phyloP scores from a whole-genome alignment of 1,140 invertebrate species.

The Panagrolaimus sp. region DNA sequence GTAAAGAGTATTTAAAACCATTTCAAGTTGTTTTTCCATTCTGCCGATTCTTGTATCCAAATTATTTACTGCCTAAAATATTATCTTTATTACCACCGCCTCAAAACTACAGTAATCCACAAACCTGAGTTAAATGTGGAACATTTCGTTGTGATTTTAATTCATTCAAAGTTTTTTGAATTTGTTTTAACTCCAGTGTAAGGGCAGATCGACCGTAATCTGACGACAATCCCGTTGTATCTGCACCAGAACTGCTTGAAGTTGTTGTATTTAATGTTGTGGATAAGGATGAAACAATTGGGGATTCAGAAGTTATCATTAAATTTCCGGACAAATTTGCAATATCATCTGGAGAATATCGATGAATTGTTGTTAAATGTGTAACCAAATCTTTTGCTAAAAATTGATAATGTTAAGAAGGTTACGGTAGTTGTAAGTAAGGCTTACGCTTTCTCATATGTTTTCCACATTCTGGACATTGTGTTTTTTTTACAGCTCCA shows the following conservation, averaged over 20 bases:
- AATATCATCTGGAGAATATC: constrained; percentile 36
- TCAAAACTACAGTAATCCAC: neutral
- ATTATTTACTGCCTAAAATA: constrained; percentile 39
- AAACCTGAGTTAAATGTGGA: neutral
- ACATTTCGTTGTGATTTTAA: neutral
- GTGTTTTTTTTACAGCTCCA: constrained; percentile 25
- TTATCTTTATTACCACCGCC: no score
- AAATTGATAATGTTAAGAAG: constrained; percentile 23
- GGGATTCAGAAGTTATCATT: constrained; percentile 8
- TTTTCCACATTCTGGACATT: constrained; percentile 56
- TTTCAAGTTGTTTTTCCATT: constrained; percentile 58
- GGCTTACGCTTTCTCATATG: constrained; percentile 51
- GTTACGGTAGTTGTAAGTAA: neutral
- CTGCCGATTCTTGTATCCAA: constrained; percentile 47
- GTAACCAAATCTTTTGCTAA: constrained; percentile 49
- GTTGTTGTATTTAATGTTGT: neutral
- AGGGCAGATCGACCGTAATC: neutral
- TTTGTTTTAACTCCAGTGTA: neutral
- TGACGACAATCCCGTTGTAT: neutral
- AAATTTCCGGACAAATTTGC: neutral
- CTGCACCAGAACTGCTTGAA: neutral
- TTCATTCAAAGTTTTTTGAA: neutral
- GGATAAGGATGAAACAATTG: neutral
- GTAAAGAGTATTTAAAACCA: constrained; percentile 57
- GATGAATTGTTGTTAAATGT: constrained; percentile 51